Percentiles rank a stretch among this genome's conserved stretches.
These are phyloP conservation scores for Psephotus haematonotus DNA, from an alignment of 2,113 vertebrate genomes.

Conservation along the genomic window DNA sequence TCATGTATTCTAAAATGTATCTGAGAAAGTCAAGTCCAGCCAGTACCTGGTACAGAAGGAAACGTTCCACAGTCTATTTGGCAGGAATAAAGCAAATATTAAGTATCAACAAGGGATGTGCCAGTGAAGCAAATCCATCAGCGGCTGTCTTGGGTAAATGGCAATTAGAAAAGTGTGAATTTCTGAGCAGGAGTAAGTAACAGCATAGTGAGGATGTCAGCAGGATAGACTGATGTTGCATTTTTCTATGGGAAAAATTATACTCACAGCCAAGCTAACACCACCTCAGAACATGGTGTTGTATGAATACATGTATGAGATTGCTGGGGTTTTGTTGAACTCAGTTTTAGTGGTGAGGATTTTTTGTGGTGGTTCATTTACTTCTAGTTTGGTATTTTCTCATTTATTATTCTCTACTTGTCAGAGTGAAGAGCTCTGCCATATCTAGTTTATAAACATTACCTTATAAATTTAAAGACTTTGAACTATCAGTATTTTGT, in stretches of 20 bases:
- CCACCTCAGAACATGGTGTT: background rate
- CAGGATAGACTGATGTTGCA: background rate
- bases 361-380: background rate
- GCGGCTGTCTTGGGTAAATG: background rate
- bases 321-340: background rate
- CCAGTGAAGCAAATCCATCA: background rate
- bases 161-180: background rate
- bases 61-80: background rate
- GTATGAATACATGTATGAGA: background rate
- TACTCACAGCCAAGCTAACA: background rate
- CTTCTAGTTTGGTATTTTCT: background rate
- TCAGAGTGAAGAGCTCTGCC: background rate
- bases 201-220: background rate
- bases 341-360: background rate
- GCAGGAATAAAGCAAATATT: background rate
- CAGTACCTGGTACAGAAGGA: constrained; percentile 73
- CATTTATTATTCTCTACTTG: background rate
- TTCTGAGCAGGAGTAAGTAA: background rate
- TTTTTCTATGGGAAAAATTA: background rate
- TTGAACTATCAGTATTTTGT: background rate
- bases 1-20: constrained; percentile 82
- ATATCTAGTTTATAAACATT: background rate
- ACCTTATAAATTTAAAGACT: background rate
- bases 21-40: constrained; percentile 79
- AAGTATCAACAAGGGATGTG: background rate